phyloP scores from a whole-genome alignment of 2,797 vertebrate genomes.

The Parambassis ranga region DNA sequence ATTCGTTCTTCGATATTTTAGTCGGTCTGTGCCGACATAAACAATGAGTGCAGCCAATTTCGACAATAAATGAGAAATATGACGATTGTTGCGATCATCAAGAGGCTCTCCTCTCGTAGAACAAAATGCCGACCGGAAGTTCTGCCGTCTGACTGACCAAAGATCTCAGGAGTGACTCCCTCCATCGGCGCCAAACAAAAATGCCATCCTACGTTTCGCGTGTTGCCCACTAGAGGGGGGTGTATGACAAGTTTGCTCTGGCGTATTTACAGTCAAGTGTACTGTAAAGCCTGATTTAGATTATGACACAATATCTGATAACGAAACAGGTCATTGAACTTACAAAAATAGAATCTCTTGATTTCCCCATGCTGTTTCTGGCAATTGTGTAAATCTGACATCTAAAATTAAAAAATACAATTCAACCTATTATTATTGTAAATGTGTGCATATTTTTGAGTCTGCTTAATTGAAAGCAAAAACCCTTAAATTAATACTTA shows the following conservation, averaged over 20 bases:
- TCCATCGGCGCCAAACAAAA: constrained; percentile 81
- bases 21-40: constrained; percentile 69
- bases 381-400: too few species aligned
- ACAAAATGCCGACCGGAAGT: constrained; percentile 85
- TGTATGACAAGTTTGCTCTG: constrained; percentile 6
- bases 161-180: constrained; percentile 80
- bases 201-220: constrained; percentile 57
- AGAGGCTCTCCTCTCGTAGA: constrained; percentile 81
- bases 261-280: not conserved
- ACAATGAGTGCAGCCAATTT: constrained; percentile 67
- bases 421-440: too few species aligned
- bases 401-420: too few species aligned
- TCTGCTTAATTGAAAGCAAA: too few species aligned
- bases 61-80: constrained; percentile 74
- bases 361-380: too few species aligned
- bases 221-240: constrained; percentile 10
- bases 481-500: too few species aligned
- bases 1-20: constrained; percentile 73
- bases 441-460: too few species aligned
- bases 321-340: not conserved
- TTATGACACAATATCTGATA: not conserved
- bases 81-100: constrained; percentile 81
- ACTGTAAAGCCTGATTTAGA: not conserved
- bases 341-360: not conserved
- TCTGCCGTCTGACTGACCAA: constrained; percentile 77